phyloP scores from a whole-genome alignment of 2,113 vertebrate species.

The Ptyas mucosa region DNA sequence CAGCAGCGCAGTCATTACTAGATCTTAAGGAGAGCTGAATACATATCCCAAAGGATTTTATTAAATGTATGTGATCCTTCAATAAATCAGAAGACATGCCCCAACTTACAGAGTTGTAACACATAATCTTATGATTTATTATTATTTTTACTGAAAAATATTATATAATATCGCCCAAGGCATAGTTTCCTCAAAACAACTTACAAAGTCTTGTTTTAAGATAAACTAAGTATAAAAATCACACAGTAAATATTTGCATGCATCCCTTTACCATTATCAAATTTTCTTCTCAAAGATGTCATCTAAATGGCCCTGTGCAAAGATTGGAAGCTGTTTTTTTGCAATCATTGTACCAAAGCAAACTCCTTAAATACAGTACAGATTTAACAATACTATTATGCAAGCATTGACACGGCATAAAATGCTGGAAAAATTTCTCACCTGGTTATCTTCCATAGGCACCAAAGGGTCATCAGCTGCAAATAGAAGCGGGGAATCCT shows the following conservation, averaged over 20 bases:
- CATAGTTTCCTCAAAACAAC: neutral
- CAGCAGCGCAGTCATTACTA: neutral
- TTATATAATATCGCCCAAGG: neutral
- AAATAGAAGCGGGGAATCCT: constrained; percentile 6
- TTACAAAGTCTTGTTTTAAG: neutral
- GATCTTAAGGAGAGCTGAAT: neutral
- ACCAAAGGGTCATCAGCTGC: constrained; percentile 49
- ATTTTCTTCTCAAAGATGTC: neutral
- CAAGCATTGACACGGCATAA: neutral
- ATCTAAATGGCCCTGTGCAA: neutral
- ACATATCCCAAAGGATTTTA: neutral
- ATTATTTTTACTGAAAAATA: neutral
- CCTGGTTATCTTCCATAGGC: constrained; percentile 48
- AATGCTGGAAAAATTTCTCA: constrained; percentile 13
- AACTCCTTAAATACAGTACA: neutral
- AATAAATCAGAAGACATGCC: neutral
- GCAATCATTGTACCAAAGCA: neutral
- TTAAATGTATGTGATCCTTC: neutral
- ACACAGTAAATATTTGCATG: neutral
- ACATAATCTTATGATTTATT: neutral
- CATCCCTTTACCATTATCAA: neutral
- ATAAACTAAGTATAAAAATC: neutral
- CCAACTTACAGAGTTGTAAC: neutral
- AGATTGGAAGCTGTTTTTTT: neutral
- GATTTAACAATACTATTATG: neutral